Evolutionary conservation across 2,888 invertebrate genomes (phyloP), one percentile per base, ranked within the genome.

Genomic region (Xestobium rufovillosum): DNA sequence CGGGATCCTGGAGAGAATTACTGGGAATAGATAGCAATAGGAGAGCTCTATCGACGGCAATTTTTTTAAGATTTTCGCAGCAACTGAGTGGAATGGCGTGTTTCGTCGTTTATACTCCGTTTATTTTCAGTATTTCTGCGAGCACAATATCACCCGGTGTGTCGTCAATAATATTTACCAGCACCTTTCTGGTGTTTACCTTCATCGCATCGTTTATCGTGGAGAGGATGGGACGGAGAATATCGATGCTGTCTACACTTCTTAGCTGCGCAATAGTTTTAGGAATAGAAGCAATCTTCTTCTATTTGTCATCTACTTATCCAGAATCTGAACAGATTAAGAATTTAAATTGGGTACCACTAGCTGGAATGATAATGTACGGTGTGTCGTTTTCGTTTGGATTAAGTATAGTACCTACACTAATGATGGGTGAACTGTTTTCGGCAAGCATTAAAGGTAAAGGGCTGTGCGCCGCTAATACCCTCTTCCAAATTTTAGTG

Each of bases 381-480:
- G 23, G 6, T 6, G n/a, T 6, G 6, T 19, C n/a, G 6, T 19
- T 8, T 19, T 19, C n/a, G n/a, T 8, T 19, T 8, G 23, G 23
- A 6, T 6, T n/a, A 8, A n/a, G 23, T 19, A 19, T 19, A 19
- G n/a, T 19, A 19, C 23, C 23, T 6, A n/a, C 6, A 6, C n/a
- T 19, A n/a, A 19, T 19, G 23, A 19, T 19, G n/a, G 23, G 23
- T 6, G 23, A 19, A n/a, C 23, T 19, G 6, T 19, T 19, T n/a
- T 19, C 23, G 6, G 23, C 23, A 6, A 19, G n/a, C 6, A 19
- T 19, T 19, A 19, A 19, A 19, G 23, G 23, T 8, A 19, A 19
- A 19, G 23, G 6, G n/a, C 23, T 19, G n/a, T 8, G 6, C 6
- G n/a, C n/a, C 6, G n/a, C n/a, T n/a, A 19, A 19, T n/a, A n/a